Base-by-base conservation (phyloP, 2,113 vertebrate genomes). In the Bostrychus sinensis region DNA sequence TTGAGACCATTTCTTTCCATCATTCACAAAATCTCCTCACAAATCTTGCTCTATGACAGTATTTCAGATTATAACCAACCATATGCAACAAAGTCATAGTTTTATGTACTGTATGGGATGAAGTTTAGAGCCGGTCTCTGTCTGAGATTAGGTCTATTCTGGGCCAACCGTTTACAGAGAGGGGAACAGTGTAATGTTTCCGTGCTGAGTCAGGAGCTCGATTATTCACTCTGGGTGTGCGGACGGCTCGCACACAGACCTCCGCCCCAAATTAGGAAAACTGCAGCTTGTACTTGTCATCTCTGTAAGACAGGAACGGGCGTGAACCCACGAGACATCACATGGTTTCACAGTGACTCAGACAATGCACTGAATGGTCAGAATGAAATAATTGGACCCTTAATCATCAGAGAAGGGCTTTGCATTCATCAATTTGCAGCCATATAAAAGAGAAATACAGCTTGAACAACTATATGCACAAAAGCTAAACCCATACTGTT, bases 261-360 rank as follows among this genome's bases (percentile, higher is more conserved):
- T 86, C 78, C 85, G 64, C 68, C 72, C 86, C 83, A 85, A 88
- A 86, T 87, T 86, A 77, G 81, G 86, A 53, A 75, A 86, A 86
- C 78, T 23, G 46, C 3, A 53, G 68, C 68, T 63, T 46, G 56
- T 48, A 58, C 63, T 41, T 66, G 75, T 77, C 69, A 81, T 81
- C 20, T 20, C 10, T 28, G 58, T 73, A 37, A 53, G 65, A 73
- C 66, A 57, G 56, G 55, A 85, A 70, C 59, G 26, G 64, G 60
- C 28, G 32, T 51, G 70, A 71, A 72, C 57, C 69, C 65, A 80
- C 56, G 34, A 71, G 55, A 66, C 38, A 34, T 78, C 64, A 65
- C 62, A 80, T 74, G 54, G 50, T 65, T 77, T 14, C 23, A 30
- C 42, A 6, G 55, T 88, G 88, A 90, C 74, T 87, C 88, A 88